Conservation (phyloP, 2,888 invertebrate species). For the Idaea biselata region DNA sequence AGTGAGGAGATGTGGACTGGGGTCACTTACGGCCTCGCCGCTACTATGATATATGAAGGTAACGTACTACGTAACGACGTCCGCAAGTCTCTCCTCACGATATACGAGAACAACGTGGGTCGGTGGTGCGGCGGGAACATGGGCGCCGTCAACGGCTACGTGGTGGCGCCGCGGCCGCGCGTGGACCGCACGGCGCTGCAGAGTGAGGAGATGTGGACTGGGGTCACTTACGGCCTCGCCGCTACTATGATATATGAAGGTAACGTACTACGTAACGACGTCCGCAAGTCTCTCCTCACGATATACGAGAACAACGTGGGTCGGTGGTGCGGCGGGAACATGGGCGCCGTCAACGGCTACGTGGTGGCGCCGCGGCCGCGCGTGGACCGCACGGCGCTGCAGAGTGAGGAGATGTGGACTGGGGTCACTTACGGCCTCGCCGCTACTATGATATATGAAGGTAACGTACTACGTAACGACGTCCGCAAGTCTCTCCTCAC, state of each 20-base stretch:
- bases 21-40: constrained; percentile 91
- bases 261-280: constrained; percentile 80
- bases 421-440: constrained; percentile 94
- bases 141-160: constrained; percentile 96
- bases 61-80: constrained; percentile 82
- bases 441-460: constrained; percentile 92
- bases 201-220: constrained; percentile 96
- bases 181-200: constrained; percentile 87
- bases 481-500: constrained; percentile 86
- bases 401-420: constrained; percentile 96
- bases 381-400: constrained; percentile 85
- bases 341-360: constrained; percentile 96
- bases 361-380: constrained; percentile 79
- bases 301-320: constrained; percentile 92
- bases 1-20: constrained; percentile 97
- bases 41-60: constrained; percentile 92
- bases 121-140: constrained; percentile 88
- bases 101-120: constrained; percentile 92
- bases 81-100: constrained; percentile 83
- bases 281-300: constrained; percentile 84
- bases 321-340: constrained; percentile 87
- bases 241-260: constrained; percentile 92
- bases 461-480: constrained; percentile 63
- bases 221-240: constrained; percentile 92
- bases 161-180: constrained; percentile 78